phyloP scores from a whole-genome alignment of 2,888 invertebrate genomes.

The Drosophila yooni region DNA sequence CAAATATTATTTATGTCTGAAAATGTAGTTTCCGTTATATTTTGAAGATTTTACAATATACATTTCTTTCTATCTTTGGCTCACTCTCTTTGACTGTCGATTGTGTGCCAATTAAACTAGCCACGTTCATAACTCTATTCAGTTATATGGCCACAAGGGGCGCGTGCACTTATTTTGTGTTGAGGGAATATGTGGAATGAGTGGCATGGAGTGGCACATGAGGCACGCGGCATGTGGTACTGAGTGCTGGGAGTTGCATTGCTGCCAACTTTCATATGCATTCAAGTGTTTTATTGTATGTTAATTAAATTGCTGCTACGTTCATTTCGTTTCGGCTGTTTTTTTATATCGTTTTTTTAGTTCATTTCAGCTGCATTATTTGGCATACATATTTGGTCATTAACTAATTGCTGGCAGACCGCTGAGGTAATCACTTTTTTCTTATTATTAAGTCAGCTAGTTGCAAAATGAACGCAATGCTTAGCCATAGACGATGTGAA shows the following conservation, averaged over 20 bases:
- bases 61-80: neutral
- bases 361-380: slow-evolving; percentile 48
- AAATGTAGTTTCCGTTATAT: neutral
- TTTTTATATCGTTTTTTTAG: slow-evolving; percentile 5
- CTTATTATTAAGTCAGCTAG: slow-evolving; percentile 15
- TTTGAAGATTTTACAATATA: neutral
- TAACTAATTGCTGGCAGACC: slow-evolving; percentile 70
- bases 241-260: slow-evolving; percentile 48
- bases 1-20: neutral
- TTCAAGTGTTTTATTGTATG: slow-evolving; percentile 77
- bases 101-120: slow-evolving; percentile 39
- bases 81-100: neutral
- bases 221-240: slow-evolving; percentile 31
- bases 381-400: slow-evolving; percentile 79
- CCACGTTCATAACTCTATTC: slow-evolving; percentile 49
- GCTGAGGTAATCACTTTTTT: slow-evolving; percentile 67
- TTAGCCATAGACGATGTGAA: slow-evolving; percentile 55
- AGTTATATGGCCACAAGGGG: slow-evolving; percentile 37
- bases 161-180: slow-evolving; percentile 25
- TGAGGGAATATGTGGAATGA: slow-evolving; percentile 26
- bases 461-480: slow-evolving; percentile 57
- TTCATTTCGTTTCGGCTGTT: slow-evolving; percentile 39
- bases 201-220: slow-evolving; percentile 24
- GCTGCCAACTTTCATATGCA: slow-evolving; percentile 76
- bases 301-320: slow-evolving; percentile 70